Conservation (phyloP, 2,113 vertebrate species). For the Pelecanus crispus region DNA sequence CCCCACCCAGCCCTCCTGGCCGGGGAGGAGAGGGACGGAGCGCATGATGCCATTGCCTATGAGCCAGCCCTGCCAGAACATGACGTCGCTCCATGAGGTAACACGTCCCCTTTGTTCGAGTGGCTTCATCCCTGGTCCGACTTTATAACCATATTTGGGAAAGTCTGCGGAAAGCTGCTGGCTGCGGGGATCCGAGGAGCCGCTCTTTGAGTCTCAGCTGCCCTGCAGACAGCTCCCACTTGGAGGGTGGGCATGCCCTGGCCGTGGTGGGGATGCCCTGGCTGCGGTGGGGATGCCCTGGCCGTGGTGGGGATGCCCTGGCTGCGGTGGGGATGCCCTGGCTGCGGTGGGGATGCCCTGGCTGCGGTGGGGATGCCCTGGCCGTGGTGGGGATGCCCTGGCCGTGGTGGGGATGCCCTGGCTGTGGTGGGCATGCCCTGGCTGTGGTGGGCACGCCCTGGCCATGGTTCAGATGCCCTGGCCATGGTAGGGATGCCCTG, state of each 20-base stretch:
- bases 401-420: not conserved
- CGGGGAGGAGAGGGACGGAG: not conserved
- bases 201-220: not conserved
- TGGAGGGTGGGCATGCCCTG: not conserved
- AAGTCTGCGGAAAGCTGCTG: not conserved
- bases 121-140: not conserved
- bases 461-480: not conserved
- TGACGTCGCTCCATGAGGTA: not conserved
- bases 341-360: fast-evolving
- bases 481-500: fast-evolving
- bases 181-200: not conserved
- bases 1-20: not conserved
- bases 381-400: fast-evolving
- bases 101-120: not conserved
- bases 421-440: not conserved
- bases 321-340: fast-evolving
- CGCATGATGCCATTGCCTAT: not conserved
- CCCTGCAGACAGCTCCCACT: constrained; percentile 9
- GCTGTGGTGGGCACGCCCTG: fast-evolving
- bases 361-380: fast-evolving
- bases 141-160: constrained; percentile 52
- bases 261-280: not conserved
- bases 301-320: fast-evolving
- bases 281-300: fast-evolving
- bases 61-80: not conserved